phyloP scores from a whole-genome alignment of 2,888 invertebrate genomes.

The Melieria picta region DNA sequence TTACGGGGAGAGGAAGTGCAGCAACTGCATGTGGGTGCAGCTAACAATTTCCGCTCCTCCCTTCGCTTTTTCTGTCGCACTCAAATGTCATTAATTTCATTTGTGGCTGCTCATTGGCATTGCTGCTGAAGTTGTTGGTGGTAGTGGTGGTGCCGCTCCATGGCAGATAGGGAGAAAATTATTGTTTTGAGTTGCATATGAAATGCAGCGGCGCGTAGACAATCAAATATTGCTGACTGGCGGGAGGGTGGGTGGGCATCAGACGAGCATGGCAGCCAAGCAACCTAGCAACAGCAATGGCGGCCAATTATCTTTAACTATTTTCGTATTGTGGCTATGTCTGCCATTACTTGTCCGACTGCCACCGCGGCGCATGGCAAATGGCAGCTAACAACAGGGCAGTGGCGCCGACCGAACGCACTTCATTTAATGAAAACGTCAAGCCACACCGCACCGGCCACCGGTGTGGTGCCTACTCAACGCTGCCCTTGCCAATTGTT shows the following conservation, averaged over 20 bases:
- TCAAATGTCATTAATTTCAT: neutral
- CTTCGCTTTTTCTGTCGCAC: too few relatives aligned
- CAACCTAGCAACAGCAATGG: conserved; percentile 20
- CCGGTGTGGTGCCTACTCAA: too few relatives aligned
- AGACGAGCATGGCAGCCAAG: neutral
- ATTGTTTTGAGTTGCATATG: conserved; percentile 4
- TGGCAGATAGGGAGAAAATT: neutral
- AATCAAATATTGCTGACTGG: conserved; percentile 18
- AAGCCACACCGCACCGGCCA: too few relatives aligned
- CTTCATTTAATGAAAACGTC: neutral
- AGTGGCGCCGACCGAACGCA: neutral
- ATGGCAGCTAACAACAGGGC: neutral
- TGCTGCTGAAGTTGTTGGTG: neutral
- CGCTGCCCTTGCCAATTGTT: too few relatives aligned
- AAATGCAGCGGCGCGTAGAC: conserved; percentile 29
- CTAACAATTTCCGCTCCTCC: too few relatives aligned
- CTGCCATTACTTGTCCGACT: neutral
- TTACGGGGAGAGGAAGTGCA: conserved; percentile 1
- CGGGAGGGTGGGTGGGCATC: conserved; percentile 1
- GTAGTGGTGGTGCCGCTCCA: too few relatives aligned
- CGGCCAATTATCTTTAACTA: conserved; percentile 25
- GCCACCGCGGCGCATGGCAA: neutral
- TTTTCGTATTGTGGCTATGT: neutral
- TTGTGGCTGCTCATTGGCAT: neutral
- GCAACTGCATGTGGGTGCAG: too few relatives aligned